phyloP scores from a whole-genome alignment of 2,113 vertebrate genomes.

The Hoplias malabaricus region DNA sequence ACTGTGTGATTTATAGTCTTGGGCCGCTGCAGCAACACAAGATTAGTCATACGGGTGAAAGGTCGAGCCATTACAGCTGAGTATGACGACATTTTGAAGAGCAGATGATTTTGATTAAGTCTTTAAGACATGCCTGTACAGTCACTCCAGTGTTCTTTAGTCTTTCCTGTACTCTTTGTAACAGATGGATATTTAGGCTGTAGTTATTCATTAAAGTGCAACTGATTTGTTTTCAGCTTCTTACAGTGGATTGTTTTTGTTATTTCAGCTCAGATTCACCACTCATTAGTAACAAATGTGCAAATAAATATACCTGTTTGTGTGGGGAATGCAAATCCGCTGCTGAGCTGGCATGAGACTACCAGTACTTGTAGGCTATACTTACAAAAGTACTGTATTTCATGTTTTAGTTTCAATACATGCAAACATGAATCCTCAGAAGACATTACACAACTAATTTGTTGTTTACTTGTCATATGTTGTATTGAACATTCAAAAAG shows the following conservation, averaged over 20 bases:
- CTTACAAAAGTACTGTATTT: background rate
- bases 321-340: conserved; percentile 34
- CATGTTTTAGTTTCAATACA: background rate
- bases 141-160: conserved; percentile 51
- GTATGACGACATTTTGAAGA: conserved; percentile 65
- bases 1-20: conserved; percentile 68
- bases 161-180: background rate
- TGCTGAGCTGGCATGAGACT: conserved; percentile 49
- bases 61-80: conserved; percentile 74
- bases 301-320: conserved; percentile 45
- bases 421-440: background rate
- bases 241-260: conserved; percentile 36
- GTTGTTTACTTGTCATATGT: background rate
- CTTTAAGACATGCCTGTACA: conserved; percentile 31
- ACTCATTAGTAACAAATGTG: conserved; percentile 55
- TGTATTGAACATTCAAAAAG: no score
- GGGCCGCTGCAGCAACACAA: conserved; percentile 65
- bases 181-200: conserved; percentile 23
- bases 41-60: conserved; percentile 75
- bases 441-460: background rate
- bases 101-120: conserved; percentile 69
- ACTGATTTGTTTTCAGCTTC: conserved; percentile 45
- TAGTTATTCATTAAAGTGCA: conserved; percentile 18
- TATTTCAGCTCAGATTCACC: conserved; percentile 47
- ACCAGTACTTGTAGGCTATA: background rate